Evolutionary conservation across 2,888 invertebrate species (phyloP), one percentile per base, ranked within the genome.

Genomic region (Melieria picta): DNA sequence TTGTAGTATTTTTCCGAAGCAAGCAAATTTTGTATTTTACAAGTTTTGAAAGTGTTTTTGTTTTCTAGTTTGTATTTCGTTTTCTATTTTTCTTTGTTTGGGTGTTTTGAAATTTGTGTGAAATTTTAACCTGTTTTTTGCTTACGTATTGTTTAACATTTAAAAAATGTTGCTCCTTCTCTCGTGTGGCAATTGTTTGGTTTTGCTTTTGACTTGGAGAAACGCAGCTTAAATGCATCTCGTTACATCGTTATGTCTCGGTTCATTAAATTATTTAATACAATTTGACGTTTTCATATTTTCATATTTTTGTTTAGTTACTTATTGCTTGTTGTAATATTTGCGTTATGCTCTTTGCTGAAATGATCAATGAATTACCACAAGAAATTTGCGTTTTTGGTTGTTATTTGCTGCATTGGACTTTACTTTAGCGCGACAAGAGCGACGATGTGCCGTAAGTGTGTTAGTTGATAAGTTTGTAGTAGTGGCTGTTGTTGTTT

Each of bases 401-500:
- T 30, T 30, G 30, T 30, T 30, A 30, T 30, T 30, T 30, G 30
- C 30, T 30, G 30, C 30, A 30, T 30, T 30, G 30, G 30, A 30
- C 2, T 30, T 30, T 30, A 30, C 30, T 30, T 30, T 30, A 30
- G 30, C 30, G 30, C 30, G 30, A 30, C 30, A 30, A 30, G 30
- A 30, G 30, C 30, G 30, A 30, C 30, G 30, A 30, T 30, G 30
- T 30, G 30, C 30, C 50, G 11, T 50, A 50, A 10, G 3, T 50
- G 50, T 50, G 11, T 50, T 50, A 10, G 50, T 30, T 30, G 30
- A 30, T 30, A 30, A 43, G 46, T 30, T 61, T 30, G 1, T 30
- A 57, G 64, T 56, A 61, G 65, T 60, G 67, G 60, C 71, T 75
- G 72, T 65, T 71, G 68, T 66, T 72, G 72, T 65, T 71, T 65